Evolutionary conservation across 1,140 invertebrate species (phyloP).

Genomic region (Idris sp.): DNA sequence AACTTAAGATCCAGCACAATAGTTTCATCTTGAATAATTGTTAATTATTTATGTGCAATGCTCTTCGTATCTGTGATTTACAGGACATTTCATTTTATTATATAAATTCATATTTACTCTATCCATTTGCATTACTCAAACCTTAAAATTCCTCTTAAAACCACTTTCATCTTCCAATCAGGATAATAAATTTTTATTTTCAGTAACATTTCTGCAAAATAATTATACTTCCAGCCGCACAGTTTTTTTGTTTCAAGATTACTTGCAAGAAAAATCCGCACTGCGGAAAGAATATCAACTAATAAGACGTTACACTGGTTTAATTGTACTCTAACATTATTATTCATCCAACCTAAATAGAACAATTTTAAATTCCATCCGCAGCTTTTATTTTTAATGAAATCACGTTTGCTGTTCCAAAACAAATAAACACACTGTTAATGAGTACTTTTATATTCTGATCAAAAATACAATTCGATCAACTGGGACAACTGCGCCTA

Average conservation of each 20-base stretch:
- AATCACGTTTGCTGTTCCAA: conserved; percentile 38
- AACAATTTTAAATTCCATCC: conserved; percentile 25
- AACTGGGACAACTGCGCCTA: conserved; percentile 1
- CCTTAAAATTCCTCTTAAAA: too few relatives aligned
- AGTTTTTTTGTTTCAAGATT: conserved; percentile 10
- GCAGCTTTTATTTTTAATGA: conserved; percentile 24
- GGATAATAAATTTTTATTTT: too few relatives aligned
- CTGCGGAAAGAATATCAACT: conserved; percentile 31
- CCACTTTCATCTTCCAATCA: too few relatives aligned
- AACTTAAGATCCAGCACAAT: too few relatives aligned
- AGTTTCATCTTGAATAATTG: too few relatives aligned
- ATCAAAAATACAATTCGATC: conserved; percentile 26
- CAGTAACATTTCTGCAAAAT: too few relatives aligned
- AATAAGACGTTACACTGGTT: conserved; percentile 10
- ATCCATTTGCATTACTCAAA: too few relatives aligned
- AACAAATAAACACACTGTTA: conserved; percentile 34
- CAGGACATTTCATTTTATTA: too few relatives aligned
- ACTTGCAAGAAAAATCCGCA: conserved; percentile 4
- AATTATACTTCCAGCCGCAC: neutral
- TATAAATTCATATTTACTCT: too few relatives aligned
- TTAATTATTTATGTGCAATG: too few relatives aligned
- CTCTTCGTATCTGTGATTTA: too few relatives aligned
- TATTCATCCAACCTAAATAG: conserved; percentile 14
- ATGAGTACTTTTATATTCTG: conserved; percentile 44
- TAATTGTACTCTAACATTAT: conserved; percentile 12